Percentiles rank a stretch among this genome's conserved stretches.
Conservation (phyloP, 2,797 vertebrate species). For the Hyperoplus lanceolatus region DNA sequence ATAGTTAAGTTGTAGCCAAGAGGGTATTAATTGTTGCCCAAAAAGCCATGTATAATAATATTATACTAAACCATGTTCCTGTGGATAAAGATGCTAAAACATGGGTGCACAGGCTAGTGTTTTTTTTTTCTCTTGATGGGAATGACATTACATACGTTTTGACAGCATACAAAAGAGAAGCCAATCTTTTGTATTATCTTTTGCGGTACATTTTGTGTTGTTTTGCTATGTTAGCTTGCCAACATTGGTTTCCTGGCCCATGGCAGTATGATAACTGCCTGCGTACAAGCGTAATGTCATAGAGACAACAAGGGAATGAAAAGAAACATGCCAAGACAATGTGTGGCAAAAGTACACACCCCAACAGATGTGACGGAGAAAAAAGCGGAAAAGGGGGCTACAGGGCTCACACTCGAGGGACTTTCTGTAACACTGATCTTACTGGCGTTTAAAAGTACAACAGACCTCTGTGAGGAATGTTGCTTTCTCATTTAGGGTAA, state of each 20-base stretch:
- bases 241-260: conserved; percentile 65
- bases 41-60: conserved; percentile 41
- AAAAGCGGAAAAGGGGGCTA: conserved; percentile 67
- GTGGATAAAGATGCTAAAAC: conserved; percentile 22
- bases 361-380: conserved; percentile 74
- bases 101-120: neutral
- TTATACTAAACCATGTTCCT: conserved; percentile 29
- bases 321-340: conserved; percentile 82
- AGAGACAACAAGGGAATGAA: conserved; percentile 73
- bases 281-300: conserved; percentile 64
- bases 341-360: conserved; percentile 76
- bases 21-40: conserved; percentile 60
- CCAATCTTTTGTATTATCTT: conserved; percentile 21
- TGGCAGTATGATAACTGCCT: conserved; percentile 65
- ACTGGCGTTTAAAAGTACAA: conserved; percentile 65
- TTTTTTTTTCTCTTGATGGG: neutral
- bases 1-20: conserved; percentile 65
- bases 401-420: conserved; percentile 62
- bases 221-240: conserved; percentile 57
- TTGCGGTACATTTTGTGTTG: conserved; percentile 43
- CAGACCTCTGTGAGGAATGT: conserved; percentile 74
- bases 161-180: neutral
- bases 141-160: neutral
- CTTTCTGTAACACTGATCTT: conserved; percentile 76
- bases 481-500: conserved; percentile 74